These are phyloP conservation scores for Solenodon paradoxus DNA, from an alignment of 2,113 vertebrate genomes.

Conservation along the genomic window DNA sequence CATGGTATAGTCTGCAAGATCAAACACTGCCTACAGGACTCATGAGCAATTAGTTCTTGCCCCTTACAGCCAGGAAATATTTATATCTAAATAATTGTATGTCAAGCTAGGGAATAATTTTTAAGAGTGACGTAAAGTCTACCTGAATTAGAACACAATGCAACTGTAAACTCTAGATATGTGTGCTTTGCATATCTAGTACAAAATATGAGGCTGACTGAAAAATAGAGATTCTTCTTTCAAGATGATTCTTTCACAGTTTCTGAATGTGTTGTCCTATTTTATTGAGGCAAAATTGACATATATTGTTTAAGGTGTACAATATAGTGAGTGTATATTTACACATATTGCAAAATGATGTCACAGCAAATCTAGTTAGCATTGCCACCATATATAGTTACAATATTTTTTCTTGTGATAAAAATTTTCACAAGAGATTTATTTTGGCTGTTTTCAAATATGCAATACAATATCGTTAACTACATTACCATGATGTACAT, in stretches of 20 bases:
- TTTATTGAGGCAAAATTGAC: too few relatives aligned
- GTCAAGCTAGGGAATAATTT: not conserved
- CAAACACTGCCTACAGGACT: not conserved
- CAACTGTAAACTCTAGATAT: not conserved
- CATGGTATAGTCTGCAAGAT: not conserved
- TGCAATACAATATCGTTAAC: too few relatives aligned
- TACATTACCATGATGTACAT: too few relatives aligned
- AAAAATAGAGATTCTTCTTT: not conserved
- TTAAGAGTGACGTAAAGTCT: not conserved
- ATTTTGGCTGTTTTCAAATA: too few relatives aligned
- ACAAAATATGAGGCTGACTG: not conserved
- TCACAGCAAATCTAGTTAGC: too few relatives aligned
- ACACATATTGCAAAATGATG: too few relatives aligned
- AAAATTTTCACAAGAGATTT: too few relatives aligned
- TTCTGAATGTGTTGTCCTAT: too few relatives aligned
- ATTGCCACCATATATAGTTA: too few relatives aligned
- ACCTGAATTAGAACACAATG: not conserved
- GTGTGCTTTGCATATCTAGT: not conserved
- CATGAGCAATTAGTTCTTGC: not conserved
- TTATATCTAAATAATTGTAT: not conserved
- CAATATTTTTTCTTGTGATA: too few relatives aligned
- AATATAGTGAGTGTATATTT: too few relatives aligned
- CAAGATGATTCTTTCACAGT: not conserved
- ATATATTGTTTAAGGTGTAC: too few relatives aligned
- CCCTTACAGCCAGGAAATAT: not conserved